phyloP scores from a whole-genome alignment of 2,113 vertebrate species.

The Apteryx owenii region DNA sequence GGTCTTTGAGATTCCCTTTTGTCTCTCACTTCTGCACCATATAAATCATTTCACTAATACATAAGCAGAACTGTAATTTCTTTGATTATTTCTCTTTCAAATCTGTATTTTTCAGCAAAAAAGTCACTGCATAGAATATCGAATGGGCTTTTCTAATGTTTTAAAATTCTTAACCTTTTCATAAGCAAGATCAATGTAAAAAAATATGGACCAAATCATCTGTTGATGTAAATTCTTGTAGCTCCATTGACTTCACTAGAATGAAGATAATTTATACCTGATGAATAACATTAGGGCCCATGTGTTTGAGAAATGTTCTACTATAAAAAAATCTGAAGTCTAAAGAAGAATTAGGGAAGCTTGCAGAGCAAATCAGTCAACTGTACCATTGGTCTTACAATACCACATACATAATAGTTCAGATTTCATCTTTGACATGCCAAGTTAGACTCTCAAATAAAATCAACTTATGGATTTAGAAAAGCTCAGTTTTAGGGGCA shows the following conservation, averaged over 20 bases:
- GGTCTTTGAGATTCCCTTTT: background rate
- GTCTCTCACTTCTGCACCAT: background rate
- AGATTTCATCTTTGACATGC: background rate
- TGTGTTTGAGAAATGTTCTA: background rate
- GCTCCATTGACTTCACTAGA: background rate
- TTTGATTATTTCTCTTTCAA: background rate
- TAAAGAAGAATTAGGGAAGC: background rate
- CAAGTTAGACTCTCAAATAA: background rate
- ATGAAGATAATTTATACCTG: background rate
- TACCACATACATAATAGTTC: rapidly evolving
- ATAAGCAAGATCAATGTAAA: background rate
- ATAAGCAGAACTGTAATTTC: background rate
- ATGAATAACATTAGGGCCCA: background rate
- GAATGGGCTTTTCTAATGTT: background rate
- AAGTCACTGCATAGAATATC: background rate
- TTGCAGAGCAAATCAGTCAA: background rate
- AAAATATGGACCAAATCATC: background rate
- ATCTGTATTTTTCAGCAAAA: background rate
- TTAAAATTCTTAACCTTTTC: background rate
- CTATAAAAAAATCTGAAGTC: background rate
- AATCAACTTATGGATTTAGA: background rate
- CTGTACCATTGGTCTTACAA: rapidly evolving
- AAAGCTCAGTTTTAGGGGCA: background rate
- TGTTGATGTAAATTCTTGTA: background rate
- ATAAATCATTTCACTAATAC: background rate